These are phyloP conservation scores for Tupiocoris notatus DNA, from an alignment of 2,888 invertebrate species.

Conservation along the genomic window DNA sequence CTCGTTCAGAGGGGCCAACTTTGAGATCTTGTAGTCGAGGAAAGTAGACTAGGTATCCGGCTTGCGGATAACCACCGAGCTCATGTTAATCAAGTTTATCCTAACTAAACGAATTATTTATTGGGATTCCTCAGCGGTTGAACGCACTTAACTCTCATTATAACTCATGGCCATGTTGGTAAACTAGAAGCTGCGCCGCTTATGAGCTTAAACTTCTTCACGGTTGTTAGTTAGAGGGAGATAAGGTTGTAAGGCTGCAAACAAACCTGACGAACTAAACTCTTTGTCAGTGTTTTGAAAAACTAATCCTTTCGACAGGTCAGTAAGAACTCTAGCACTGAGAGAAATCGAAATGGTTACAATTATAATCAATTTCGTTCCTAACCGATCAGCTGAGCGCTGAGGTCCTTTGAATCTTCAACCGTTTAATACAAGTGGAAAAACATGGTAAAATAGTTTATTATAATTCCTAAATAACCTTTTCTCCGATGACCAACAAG, in stretches of 20 bases:
- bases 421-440: too few species aligned
- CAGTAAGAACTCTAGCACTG: too few species aligned
- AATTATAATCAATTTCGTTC: too few species aligned
- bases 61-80: constrained; percentile 7
- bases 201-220: background rate
- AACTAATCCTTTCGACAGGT: background rate
- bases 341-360: too few species aligned
- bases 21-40: background rate
- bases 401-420: too few species aligned
- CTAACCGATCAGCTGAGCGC: too few species aligned
- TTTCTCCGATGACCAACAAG: too few species aligned
- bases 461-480: too few species aligned
- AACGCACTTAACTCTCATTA: constrained; percentile 10
- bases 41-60: background rate
- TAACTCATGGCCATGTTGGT: constrained; percentile 3
- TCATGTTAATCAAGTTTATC: constrained; percentile 13
- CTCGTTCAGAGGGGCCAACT: background rate
- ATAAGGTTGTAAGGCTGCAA: background rate
- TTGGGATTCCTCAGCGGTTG: background rate
- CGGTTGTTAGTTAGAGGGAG: background rate
- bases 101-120: constrained; percentile 8
- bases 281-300: background rate
- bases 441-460: too few species aligned
- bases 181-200: background rate
- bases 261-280: background rate